phyloP scores from a whole-genome alignment of 2,113 vertebrate genomes.

The Gopherus evgoodei region DNA sequence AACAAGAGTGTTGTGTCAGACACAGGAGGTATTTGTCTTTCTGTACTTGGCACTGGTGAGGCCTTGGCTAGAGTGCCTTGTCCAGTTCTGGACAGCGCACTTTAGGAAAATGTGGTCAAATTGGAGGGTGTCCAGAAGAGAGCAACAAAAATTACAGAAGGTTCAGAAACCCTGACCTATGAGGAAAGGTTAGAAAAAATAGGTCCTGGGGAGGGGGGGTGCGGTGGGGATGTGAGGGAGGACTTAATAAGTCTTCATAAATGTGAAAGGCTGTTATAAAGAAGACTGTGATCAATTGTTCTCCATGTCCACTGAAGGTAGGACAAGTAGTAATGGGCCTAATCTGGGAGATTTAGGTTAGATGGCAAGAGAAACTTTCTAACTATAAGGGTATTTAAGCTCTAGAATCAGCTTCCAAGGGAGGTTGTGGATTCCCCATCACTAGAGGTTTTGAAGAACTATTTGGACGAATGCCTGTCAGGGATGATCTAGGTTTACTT shows the following conservation, averaged over 20 bases:
- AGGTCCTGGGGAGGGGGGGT: too few relatives aligned
- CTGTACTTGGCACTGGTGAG: not conserved
- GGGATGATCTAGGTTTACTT: not conserved
- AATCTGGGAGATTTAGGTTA: not conserved
- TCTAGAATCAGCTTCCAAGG: not conserved
- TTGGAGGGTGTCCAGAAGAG: not conserved
- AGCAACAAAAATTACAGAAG: not conserved
- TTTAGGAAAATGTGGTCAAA: not conserved
- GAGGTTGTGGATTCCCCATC: not conserved
- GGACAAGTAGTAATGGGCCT: not conserved
- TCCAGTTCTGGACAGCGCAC: not conserved
- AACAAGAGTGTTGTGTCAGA: not conserved
- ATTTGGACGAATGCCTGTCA: not conserved
- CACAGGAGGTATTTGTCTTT: not conserved
- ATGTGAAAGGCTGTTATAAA: not conserved
- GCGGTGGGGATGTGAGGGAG: too few relatives aligned
- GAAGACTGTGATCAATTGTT: not conserved
- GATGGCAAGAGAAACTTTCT: not conserved
- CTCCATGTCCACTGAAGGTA: not conserved
- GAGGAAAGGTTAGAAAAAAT: not conserved
- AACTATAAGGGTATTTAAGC: not conserved
- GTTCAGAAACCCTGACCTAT: not conserved
- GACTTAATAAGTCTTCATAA: not conserved
- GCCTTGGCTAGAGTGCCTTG: not conserved
- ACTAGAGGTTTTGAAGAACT: not conserved